Percentiles rank a stretch among this genome's conserved stretches.
Conservation (phyloP, 2,888 invertebrate species). For the Tipula vernalis region DNA sequence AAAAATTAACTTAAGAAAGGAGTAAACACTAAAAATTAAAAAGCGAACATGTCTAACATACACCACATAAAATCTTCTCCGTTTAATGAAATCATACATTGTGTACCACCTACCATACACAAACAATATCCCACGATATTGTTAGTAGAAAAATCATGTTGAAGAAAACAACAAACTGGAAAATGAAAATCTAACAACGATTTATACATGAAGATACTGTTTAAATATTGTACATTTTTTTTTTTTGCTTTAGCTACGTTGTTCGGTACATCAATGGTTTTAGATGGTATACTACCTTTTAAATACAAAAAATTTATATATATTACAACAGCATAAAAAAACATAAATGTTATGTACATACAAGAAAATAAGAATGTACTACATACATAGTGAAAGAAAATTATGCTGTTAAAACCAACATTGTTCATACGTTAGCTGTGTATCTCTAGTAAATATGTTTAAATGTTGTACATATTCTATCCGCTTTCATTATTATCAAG, state of each 20-base stretch:
- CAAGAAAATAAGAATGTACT: background rate
- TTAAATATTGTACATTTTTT: background rate
- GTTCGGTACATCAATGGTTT: background rate
- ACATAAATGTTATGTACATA: background rate
- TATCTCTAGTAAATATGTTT: background rate
- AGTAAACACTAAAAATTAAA: background rate
- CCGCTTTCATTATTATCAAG: background rate
- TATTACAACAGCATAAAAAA: background rate
- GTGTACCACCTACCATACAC: background rate
- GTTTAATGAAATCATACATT: background rate
- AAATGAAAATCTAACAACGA: background rate
- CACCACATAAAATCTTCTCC: background rate
- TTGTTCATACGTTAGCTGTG: background rate
- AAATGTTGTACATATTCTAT: background rate
- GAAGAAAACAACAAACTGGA: background rate
- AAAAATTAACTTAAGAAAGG: background rate
- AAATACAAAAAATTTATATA: background rate
- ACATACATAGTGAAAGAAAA: background rate
- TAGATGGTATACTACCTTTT: background rate
- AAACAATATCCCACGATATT: background rate
- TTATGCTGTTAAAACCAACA: background rate
- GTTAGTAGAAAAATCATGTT: background rate
- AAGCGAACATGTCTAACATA: background rate
- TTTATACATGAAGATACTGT: background rate
- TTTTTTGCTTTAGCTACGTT: background rate